Percentiles rank a stretch among this genome's conserved stretches.
Conservation (phyloP, 2,888 invertebrate species). For the Eilema caniola region DNA sequence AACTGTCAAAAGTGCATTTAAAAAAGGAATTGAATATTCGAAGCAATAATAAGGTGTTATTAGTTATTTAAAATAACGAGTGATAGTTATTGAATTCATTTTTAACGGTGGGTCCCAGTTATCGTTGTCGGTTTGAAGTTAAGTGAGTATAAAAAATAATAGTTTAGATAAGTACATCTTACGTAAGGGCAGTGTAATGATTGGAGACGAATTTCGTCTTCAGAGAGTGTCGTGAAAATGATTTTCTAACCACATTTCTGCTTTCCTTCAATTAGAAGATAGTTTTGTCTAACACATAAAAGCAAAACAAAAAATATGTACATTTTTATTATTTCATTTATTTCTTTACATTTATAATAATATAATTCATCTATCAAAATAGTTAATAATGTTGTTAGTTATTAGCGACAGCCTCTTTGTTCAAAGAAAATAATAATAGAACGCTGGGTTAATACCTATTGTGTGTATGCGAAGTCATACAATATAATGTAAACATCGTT, state of each 20-base stretch:
- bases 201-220: slow-evolving; percentile 56
- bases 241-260: slow-evolving; percentile 3
- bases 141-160: slow-evolving; percentile 76
- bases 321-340: background rate
- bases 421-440: background rate
- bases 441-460: slow-evolving; percentile 19
- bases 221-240: slow-evolving; percentile 12
- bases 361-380: background rate
- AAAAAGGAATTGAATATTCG: slow-evolving; percentile 68
- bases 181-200: slow-evolving; percentile 74
- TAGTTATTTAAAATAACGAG: slow-evolving; percentile 65
- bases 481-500: slow-evolving; percentile 18
- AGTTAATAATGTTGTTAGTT: background rate
- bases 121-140: slow-evolving; percentile 61
- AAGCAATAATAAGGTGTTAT: slow-evolving; percentile 80
- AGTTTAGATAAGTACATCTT: slow-evolving; percentile 72
- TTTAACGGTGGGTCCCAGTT: slow-evolving; percentile 72
- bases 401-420: slow-evolving; percentile 6
- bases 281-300: background rate
- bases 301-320: background rate
- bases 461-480: slow-evolving; percentile 11
- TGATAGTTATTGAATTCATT: slow-evolving; percentile 53
- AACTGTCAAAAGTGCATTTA: slow-evolving; percentile 64
- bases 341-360: background rate
- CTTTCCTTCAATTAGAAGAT: background rate